Percentiles rank a stretch among this genome's conserved stretches.
These are phyloP conservation scores for Pectinophora gossypiella DNA, from an alignment of 1,140 invertebrate species.

Conservation along the genomic window DNA sequence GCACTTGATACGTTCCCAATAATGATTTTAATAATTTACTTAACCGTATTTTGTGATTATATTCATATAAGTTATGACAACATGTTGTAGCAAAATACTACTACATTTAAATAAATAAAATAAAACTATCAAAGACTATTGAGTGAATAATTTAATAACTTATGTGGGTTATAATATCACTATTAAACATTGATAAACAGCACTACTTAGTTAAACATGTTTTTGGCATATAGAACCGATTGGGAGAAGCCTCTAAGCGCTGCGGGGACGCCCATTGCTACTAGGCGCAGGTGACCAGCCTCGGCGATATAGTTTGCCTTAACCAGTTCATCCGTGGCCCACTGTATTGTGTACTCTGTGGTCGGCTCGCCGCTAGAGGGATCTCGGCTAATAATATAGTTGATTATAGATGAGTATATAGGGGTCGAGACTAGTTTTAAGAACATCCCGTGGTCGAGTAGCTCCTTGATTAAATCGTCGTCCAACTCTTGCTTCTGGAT, in stretches of 20 bases:
- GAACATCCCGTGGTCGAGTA: constrained; percentile 49
- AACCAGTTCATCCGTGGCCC: constrained; percentile 38
- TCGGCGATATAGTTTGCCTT: constrained; percentile 46
- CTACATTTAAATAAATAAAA: not conserved
- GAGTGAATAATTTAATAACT: not conserved
- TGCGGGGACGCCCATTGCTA: constrained; percentile 32
- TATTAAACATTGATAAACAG: not conserved
- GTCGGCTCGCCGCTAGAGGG: constrained; percentile 8
- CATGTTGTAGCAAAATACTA: too few species aligned
- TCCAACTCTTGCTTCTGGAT: constrained; percentile 38
- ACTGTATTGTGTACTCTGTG: constrained; percentile 28
- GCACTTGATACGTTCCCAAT: too few species aligned
- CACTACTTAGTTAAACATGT: constrained; percentile 14
- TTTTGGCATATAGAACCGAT: constrained; percentile 42
- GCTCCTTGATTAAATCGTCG: constrained; percentile 48
- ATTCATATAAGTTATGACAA: too few species aligned
- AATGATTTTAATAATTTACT: too few species aligned
- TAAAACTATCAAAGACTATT: not conserved
- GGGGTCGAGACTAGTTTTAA: constrained; percentile 43
- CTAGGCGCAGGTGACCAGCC: constrained; percentile 45
- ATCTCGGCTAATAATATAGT: constrained; percentile 38
- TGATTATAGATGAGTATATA: constrained; percentile 37
- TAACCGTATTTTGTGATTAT: too few species aligned
- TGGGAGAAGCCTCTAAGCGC: constrained; percentile 48
- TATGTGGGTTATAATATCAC: not conserved